A percentile compares a stretch with the other conserved stretches of the same genome.
phyloP scores from a whole-genome alignment of 1,140 invertebrate species.

The Drosophila ohnishii region DNA sequence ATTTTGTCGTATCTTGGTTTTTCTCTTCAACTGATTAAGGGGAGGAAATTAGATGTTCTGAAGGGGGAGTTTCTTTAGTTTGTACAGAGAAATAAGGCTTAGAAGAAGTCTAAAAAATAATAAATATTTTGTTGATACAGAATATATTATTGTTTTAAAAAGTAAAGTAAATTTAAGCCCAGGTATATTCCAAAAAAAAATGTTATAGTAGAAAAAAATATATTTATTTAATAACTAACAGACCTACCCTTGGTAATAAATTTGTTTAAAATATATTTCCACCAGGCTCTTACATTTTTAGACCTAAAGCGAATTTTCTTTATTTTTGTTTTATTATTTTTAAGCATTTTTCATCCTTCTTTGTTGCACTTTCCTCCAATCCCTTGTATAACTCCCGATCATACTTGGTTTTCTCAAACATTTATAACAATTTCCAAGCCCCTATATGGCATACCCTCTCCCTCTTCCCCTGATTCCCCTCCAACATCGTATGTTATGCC shows the following conservation, averaged over 20 bases:
- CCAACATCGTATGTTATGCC: conserved; percentile 67
- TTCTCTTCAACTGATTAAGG: not conserved
- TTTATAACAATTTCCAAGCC: conserved; percentile 62
- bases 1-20: not conserved
- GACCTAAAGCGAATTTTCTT: fast-evolving
- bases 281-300: not conserved
- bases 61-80: not conserved
- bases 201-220: no score
- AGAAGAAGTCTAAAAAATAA: not conserved
- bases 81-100: not conserved
- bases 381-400: conserved; percentile 56
- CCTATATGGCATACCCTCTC: not conserved
- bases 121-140: not conserved
- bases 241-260: no score
- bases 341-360: no score
- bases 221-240: not conserved
- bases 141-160: not conserved
- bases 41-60: not conserved
- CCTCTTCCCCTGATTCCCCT: not conserved
- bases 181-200: not conserved
- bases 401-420: conserved; percentile 29
- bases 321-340: not conserved
- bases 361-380: not conserved
- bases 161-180: no score
- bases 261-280: no score